phyloP scores from a whole-genome alignment of 2,797 vertebrate genomes.

The Potorous gilbertii region DNA sequence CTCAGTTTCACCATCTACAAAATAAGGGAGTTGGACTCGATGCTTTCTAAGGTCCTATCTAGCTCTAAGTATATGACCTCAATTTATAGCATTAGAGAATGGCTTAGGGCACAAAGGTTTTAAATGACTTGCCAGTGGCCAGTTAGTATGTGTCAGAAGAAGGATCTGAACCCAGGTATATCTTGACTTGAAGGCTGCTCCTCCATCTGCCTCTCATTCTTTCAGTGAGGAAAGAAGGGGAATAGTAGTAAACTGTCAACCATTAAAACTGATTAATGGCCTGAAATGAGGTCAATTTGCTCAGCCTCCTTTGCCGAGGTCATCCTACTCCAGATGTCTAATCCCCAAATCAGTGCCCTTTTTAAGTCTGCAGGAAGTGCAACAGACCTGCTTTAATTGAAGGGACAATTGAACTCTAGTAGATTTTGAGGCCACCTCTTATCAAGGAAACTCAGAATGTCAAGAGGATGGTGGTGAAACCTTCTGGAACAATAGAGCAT shows the following conservation, averaged over 20 bases:
- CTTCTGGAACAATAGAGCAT: conserved; percentile 54
- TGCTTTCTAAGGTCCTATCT: not conserved
- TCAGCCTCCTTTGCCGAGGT: not conserved
- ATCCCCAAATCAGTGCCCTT: not conserved
- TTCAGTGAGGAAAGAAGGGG: not conserved
- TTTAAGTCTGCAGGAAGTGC: conserved; percentile 8
- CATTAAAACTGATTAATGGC: not conserved
- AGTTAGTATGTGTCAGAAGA: not conserved
- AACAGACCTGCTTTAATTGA: conserved; percentile 23
- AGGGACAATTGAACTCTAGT: conserved; percentile 19
- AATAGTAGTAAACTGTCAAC: not conserved
- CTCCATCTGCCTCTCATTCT: not conserved
- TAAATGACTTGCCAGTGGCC: conserved; percentile 14
- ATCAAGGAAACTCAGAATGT: conserved; percentile 66
- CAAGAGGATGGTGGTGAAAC: conserved; percentile 49
- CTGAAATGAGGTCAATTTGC: not conserved
- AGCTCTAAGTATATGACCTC: not conserved
- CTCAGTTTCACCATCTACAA: not conserved
- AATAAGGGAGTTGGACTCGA: not conserved
- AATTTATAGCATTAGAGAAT: not conserved
- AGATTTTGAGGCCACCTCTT: conserved; percentile 61
- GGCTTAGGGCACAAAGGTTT: not conserved
- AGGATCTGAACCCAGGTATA: not conserved
- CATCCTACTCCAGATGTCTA: not conserved
- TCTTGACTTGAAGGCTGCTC: not conserved